These are phyloP conservation scores for Dynastes grantii DNA, from an alignment of 2,888 invertebrate genomes.

Conservation along the genomic window DNA sequence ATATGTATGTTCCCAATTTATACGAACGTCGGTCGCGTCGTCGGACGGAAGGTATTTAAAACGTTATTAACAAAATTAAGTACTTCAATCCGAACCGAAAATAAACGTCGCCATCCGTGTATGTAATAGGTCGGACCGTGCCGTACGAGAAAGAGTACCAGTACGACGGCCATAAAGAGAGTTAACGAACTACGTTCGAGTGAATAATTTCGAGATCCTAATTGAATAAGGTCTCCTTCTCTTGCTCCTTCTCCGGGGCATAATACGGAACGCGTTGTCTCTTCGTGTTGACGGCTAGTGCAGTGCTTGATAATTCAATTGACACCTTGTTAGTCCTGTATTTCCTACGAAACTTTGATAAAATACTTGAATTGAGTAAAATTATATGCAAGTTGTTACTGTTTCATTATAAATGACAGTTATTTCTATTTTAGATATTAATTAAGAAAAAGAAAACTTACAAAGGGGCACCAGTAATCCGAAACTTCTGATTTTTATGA, in stretches of 20 bases:
- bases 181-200: slow-evolving; percentile 37
- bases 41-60: slow-evolving; percentile 6
- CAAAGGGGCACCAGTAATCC: too few relatives aligned
- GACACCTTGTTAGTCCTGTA: too few relatives aligned
- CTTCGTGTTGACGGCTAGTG: neutral
- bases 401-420: too few relatives aligned
- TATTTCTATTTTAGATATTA: too few relatives aligned
- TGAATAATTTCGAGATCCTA: slow-evolving; percentile 40
- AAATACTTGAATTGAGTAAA: too few relatives aligned
- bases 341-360: too few relatives aligned
- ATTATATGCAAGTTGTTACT: too few relatives aligned
- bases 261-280: slow-evolving; percentile 15
- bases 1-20: neutral
- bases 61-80: slow-evolving; percentile 28
- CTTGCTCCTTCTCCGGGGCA: neutral
- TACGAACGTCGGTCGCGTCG: neutral
- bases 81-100: slow-evolving; percentile 6
- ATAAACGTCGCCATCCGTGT: neutral
- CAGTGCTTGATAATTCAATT: neutral
- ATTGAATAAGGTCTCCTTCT: slow-evolving; percentile 33
- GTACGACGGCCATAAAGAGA: slow-evolving; percentile 15
- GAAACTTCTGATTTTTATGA: too few relatives aligned
- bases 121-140: slow-evolving; percentile 1
- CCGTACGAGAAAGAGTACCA: neutral
- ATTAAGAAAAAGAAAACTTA: too few relatives aligned